These are phyloP conservation scores for Xiphorhynchus erythropygius DNA, from an alignment of 2,797 vertebrate species.

Conservation along the genomic window DNA sequence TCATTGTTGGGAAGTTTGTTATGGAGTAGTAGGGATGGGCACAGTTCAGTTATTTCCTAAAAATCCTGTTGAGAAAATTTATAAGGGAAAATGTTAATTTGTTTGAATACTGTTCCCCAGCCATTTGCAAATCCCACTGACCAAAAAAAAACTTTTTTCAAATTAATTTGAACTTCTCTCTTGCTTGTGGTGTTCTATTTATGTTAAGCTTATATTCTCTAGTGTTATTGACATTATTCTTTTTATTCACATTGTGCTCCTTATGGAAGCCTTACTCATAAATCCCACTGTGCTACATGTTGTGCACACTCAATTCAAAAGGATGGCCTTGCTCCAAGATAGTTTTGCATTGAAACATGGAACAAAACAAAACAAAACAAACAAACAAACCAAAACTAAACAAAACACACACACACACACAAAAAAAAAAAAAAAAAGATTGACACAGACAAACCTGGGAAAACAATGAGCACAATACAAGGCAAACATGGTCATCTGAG, in stretches of 20 bases:
- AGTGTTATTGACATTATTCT: not conserved
- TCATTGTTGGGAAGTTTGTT: not conserved
- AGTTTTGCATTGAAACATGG: not conserved
- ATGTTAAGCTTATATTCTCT: not conserved
- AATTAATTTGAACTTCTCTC: not conserved
- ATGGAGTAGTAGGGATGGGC: not conserved
- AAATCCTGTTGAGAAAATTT: not conserved
- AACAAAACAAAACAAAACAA: not conserved
- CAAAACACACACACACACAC: too few species aligned
- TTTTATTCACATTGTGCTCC: not conserved
- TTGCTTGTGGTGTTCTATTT: not conserved
- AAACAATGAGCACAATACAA: not conserved
- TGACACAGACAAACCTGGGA: not conserved
- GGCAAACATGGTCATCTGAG: not conserved
- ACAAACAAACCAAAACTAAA: too few species aligned
- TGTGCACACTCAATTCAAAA: not conserved
- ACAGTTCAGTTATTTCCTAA: not conserved
- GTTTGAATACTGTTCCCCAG: not conserved
- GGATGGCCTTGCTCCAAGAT: not conserved
- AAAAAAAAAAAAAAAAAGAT: not conserved
- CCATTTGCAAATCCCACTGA: not conserved
- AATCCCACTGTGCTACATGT: not conserved
- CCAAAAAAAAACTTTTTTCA: not conserved
- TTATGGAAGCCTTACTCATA: not conserved
- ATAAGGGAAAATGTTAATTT: not conserved